Evolutionary conservation across 2,113 vertebrate species (phyloP).

Genomic region (Mesitornis unicolor): DNA sequence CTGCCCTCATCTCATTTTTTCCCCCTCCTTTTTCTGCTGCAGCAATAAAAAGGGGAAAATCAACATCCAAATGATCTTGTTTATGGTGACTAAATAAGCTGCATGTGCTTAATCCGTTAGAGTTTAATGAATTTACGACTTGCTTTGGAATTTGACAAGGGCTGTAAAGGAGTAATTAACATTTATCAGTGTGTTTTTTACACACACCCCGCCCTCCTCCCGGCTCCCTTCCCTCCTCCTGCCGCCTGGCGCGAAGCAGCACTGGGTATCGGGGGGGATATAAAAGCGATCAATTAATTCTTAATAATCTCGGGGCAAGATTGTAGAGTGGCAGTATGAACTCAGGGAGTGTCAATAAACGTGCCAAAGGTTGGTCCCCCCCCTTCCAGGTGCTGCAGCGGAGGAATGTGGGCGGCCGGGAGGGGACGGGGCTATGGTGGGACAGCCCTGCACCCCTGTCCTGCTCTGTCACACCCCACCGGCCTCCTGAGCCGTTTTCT

Average conservation of each 20-base stretch:
- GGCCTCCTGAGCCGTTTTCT: neutral
- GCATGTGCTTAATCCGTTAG: constrained; percentile 80
- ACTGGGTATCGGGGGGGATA: constrained; percentile 65
- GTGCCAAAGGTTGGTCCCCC: constrained; percentile 60
- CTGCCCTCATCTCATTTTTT: constrained; percentile 43
- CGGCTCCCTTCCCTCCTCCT: constrained; percentile 32
- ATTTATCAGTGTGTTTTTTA: constrained; percentile 74
- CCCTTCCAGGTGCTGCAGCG: neutral
- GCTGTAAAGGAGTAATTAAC: constrained; percentile 82
- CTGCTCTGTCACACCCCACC: neutral
- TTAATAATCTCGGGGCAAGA: constrained; percentile 72
- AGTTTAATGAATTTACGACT: constrained; percentile 85
- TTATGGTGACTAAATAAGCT: constrained; percentile 84
- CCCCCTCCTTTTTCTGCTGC: constrained; percentile 48
- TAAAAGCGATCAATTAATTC: constrained; percentile 76
- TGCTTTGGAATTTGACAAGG: constrained; percentile 85
- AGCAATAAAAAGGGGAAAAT: constrained; percentile 82
- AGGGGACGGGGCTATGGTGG: neutral
- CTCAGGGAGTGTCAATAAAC: constrained; percentile 67
- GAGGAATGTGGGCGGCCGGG: constrained; percentile 18
- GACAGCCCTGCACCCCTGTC: neutral
- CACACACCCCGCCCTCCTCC: constrained; percentile 57
- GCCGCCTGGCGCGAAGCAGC: constrained; percentile 33
- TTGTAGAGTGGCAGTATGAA: constrained; percentile 65
- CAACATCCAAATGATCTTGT: constrained; percentile 85